Evolutionary conservation across 2,888 invertebrate species (phyloP).

Genomic region (Trichopoda pennipes): DNA sequence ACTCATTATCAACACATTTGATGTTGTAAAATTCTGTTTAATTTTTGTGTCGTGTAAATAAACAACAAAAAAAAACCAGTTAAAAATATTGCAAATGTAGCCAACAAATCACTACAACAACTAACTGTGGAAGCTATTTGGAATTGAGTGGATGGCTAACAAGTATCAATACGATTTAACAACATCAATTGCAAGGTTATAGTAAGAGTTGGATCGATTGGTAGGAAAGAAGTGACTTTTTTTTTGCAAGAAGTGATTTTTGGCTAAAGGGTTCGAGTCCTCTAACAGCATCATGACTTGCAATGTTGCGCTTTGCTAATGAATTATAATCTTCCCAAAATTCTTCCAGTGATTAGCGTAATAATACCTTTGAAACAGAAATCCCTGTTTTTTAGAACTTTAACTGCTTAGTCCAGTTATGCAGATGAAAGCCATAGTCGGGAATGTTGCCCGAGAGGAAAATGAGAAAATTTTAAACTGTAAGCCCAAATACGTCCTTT

Average conservation of each 20-base stretch:
- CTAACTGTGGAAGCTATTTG: not conserved
- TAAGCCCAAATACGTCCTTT: too few species aligned
- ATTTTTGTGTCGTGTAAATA: conserved; percentile 51
- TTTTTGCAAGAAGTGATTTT: not conserved
- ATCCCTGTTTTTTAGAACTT: too few species aligned
- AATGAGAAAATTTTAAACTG: too few species aligned
- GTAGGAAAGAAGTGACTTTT: not conserved
- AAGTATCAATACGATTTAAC: conserved; percentile 67
- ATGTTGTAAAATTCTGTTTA: conserved; percentile 41
- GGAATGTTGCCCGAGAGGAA: too few species aligned
- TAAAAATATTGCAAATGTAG: conserved; percentile 46
- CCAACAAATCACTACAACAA: conserved; percentile 39
- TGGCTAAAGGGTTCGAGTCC: too few species aligned
- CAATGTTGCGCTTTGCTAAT: too few species aligned
- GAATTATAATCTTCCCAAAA: too few species aligned
- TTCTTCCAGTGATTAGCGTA: too few species aligned
- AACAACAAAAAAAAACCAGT: conserved; percentile 59
- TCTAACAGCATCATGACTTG: too few species aligned
- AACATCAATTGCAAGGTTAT: conserved; percentile 54
- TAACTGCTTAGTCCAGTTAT: too few species aligned
- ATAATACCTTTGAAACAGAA: too few species aligned
- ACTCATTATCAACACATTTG: conserved; percentile 63
- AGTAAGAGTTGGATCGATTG: not conserved
- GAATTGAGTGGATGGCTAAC: not conserved
- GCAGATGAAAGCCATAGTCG: too few species aligned